phyloP scores from a whole-genome alignment of 2,113 vertebrate genomes.

The Myiozetetes cayanensis region DNA sequence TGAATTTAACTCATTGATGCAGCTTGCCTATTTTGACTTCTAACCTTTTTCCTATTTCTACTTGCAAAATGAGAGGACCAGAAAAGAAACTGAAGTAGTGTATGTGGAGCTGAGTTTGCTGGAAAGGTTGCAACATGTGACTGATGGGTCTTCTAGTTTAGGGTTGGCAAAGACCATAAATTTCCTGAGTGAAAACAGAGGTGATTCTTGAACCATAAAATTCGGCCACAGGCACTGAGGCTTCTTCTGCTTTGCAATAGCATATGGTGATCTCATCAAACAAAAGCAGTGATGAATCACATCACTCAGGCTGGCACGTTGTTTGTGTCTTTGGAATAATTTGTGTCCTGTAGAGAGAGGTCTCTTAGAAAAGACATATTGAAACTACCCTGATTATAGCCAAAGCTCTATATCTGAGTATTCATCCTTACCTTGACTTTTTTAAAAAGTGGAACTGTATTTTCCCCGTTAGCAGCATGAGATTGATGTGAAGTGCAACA shows the following conservation, averaged over 20 bases:
- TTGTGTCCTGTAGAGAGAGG: neutral
- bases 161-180: neutral
- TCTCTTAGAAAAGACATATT: neutral
- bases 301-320: neutral
- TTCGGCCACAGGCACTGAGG: neutral
- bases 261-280: conserved; percentile 23
- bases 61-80: neutral
- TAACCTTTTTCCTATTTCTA: neutral
- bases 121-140: neutral
- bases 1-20: neutral
- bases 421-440: neutral
- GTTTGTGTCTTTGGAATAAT: neutral
- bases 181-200: neutral
- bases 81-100: neutral
- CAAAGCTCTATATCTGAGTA: neutral
- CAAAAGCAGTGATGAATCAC: neutral
- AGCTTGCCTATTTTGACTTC: neutral
- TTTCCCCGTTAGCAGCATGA: neutral
- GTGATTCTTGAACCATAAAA: conserved; percentile 25
- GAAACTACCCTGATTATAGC: neutral
- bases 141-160: neutral
- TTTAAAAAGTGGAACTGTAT: neutral
- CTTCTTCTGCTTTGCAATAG: neutral
- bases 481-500: neutral
- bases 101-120: neutral